A percentile compares a stretch with the other conserved stretches of the same genome.
Evolutionary conservation across 2,113 vertebrate species (phyloP).

Genomic region (Irena cyanogastra): DNA sequence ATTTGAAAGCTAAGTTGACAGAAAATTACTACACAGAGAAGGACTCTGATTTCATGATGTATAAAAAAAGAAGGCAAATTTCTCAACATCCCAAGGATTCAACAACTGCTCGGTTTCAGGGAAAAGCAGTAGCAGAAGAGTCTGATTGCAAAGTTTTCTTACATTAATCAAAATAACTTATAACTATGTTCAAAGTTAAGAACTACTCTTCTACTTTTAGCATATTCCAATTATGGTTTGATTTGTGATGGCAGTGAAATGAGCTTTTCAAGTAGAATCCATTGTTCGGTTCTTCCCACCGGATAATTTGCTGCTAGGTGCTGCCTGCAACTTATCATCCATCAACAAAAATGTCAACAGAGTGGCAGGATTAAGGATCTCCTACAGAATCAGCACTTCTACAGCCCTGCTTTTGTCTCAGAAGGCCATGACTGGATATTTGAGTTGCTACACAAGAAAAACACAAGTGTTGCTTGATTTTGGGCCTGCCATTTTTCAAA

Average conservation of each 20-base stretch:
- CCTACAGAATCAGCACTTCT: constrained; percentile 30
- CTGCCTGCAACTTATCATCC: constrained; percentile 56
- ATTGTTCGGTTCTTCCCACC: constrained; percentile 57
- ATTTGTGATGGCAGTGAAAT: constrained; percentile 59
- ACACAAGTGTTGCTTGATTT: neutral
- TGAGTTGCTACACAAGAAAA: neutral
- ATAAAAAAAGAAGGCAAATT: neutral
- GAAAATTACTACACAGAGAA: neutral
- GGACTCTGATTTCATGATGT: neutral
- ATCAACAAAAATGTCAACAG: constrained; percentile 62
- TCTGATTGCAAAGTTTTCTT: constrained; percentile 13
- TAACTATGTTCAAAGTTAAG: constrained; percentile 13
- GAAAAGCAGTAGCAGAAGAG: neutral
- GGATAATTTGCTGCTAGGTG: constrained; percentile 56
- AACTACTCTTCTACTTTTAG: constrained; percentile 55
- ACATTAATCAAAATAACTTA: constrained; percentile 45
- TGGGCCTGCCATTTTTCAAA: neutral
- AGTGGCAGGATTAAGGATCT: constrained; percentile 1
- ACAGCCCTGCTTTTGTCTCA: neutral
- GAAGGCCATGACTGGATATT: neutral
- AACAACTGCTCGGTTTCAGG: neutral
- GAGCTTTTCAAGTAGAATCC: constrained; percentile 47
- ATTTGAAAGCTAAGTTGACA: neutral
- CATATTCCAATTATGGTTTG: constrained; percentile 49
- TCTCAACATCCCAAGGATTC: neutral